Conservation (phyloP, 1,140 invertebrate species). For the Drosophila dunni region DNA sequence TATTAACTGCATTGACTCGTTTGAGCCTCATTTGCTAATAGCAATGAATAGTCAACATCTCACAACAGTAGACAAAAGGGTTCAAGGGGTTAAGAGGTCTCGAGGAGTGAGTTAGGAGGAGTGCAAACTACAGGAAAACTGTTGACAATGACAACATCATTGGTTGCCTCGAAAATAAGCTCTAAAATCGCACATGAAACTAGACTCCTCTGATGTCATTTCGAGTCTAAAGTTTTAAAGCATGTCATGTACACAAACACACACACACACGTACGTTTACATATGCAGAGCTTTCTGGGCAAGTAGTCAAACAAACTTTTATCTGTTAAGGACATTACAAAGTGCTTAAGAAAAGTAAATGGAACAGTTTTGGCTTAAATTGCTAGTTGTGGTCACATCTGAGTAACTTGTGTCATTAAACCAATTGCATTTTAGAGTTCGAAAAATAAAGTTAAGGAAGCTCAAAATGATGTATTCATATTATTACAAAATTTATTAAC, state of each 20-base stretch:
- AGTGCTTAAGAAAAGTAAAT: slow-evolving; percentile 11
- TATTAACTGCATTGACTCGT: slow-evolving; percentile 58
- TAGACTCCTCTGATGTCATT: slow-evolving; percentile 18
- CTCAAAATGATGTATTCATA: neutral
- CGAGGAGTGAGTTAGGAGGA: neutral
- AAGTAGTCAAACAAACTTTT: slow-evolving; percentile 12
- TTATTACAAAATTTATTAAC: too few species aligned
- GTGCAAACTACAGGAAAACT: neutral
- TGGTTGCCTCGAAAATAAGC: slow-evolving; percentile 25
- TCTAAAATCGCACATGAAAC: slow-evolving; percentile 20
- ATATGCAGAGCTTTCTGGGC: neutral
- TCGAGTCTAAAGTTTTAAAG: slow-evolving; percentile 9
- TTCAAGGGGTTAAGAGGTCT: neutral
- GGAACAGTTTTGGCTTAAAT: slow-evolving; percentile 11
- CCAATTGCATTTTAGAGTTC: neutral
- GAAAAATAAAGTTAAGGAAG: neutral
- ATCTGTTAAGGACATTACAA: slow-evolving; percentile 7
- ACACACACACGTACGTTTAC: too few species aligned
- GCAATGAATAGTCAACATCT: slow-evolving; percentile 9
- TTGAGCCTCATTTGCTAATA: slow-evolving; percentile 51
- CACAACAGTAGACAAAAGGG: too few species aligned
- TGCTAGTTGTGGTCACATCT: neutral
- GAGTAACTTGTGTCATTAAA: slow-evolving; percentile 10
- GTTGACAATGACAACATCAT: slow-evolving; percentile 46
- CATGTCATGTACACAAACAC: slow-evolving; percentile 2